A percentile compares a stretch with the other conserved stretches of the same genome.
phyloP scores from a whole-genome alignment of 2,888 invertebrate species.

The Nephrocerus scutellatus region DNA sequence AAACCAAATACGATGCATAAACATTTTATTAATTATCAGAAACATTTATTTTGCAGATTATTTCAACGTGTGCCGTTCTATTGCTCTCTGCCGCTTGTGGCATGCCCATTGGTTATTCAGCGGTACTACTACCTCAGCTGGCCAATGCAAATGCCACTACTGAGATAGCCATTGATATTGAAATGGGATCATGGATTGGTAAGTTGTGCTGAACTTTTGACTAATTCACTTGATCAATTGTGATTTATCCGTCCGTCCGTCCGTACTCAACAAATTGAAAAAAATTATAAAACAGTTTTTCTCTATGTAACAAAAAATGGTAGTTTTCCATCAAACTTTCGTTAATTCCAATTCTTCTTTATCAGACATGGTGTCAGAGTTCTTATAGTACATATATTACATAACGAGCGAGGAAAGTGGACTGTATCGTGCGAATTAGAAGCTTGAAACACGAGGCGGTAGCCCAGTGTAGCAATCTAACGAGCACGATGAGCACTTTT shows the following conservation, averaged over 20 bases:
- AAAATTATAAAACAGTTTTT: background rate
- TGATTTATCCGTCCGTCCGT: too few relatives aligned
- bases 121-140: constrained; percentile 68
- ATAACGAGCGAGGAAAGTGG: too few relatives aligned
- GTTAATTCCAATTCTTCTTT: background rate
- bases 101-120: constrained; percentile 70
- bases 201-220: constrained; percentile 18
- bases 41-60: constrained; percentile 50
- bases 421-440: too few relatives aligned
- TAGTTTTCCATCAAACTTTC: background rate
- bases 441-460: too few relatives aligned
- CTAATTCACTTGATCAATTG: too few relatives aligned
- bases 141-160: constrained; percentile 41
- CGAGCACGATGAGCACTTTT: too few relatives aligned
- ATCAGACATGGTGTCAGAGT: background rate
- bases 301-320: background rate
- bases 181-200: constrained; percentile 70
- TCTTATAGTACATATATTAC: too few relatives aligned
- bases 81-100: constrained; percentile 67
- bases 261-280: too few relatives aligned
- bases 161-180: constrained; percentile 56
- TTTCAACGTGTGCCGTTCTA: constrained; percentile 64
- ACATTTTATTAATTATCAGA: background rate
- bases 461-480: too few relatives aligned
- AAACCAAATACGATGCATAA: too few relatives aligned